These are phyloP conservation scores for Balearica regulorum DNA, from an alignment of 2,797 vertebrate species.

Conservation along the genomic window DNA sequence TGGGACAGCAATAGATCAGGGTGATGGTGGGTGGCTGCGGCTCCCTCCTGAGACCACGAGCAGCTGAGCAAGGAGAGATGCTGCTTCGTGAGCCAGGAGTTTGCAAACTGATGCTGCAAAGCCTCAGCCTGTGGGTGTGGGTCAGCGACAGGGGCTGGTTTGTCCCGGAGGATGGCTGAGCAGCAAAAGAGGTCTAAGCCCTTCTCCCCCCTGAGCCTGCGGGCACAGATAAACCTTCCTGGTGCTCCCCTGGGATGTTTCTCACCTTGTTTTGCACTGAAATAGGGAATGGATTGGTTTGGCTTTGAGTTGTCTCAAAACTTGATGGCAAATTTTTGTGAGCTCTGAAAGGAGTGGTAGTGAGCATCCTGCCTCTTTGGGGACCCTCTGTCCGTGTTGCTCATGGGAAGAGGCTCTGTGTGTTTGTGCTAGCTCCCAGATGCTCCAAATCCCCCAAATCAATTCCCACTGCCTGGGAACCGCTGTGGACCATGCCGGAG, in stretches of 20 bases:
- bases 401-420: neutral
- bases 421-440: neutral
- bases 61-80: neutral
- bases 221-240: neutral
- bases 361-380: neutral
- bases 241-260: neutral
- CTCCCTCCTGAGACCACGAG: neutral
- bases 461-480: neutral
- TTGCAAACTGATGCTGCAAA: neutral
- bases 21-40: neutral
- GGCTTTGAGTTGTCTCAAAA: neutral
- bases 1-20: neutral
- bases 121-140: fast-evolving
- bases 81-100: neutral
- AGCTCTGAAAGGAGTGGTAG: neutral
- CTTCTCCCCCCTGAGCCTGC: neutral
- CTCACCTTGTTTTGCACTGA: neutral
- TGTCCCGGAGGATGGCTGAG: neutral
- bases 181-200: neutral
- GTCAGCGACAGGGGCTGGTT: neutral
- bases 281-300: neutral
- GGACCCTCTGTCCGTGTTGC: neutral
- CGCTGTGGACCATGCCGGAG: fast-evolving
- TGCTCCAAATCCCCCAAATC: neutral
- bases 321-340: neutral